Base-by-base conservation (phyloP, 37 sponge, comb jelly and placozoan species). In the Spongilla lacustris region DNA sequence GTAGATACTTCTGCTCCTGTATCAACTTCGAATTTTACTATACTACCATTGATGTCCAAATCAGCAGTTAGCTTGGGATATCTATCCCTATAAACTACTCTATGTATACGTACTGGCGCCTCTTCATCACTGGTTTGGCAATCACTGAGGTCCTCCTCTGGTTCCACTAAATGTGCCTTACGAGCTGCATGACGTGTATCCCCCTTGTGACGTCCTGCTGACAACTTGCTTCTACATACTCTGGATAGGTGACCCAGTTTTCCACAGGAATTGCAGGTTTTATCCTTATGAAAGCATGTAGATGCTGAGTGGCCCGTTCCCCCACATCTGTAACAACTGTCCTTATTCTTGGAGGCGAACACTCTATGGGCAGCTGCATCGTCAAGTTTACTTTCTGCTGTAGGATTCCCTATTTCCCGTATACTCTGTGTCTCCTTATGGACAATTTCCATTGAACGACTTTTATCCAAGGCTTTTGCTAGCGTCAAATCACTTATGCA, bases 1-100 rank as follows among this genome's bases (percentile, higher is more conserved):
- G 78, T 78, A 1, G 78, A 78, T 21, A 78, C 2, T 9, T 78
- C 78, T 27, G 78, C 78, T 8, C 78, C 78, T 6, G 78, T 46
- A 41, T 78, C 78, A 2, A 78, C 78, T 36, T 78, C 49, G 21
- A 78, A 38, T 25, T 38, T 38, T 26, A 78, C 50, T 4, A 22
- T 19, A 3, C 27, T 28, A 78, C 78, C 78, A n/a, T 78, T 25
- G 22, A 78, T 4, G 2, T n/a, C 28, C 46, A 46, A 46, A 10
- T 46, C 6, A 8, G 46, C 8, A n/a, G n/a, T n/a, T n/a, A n/a
- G n/a, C n/a, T n/a, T n/a, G n/a, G 46, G 8, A 8, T 46, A 46
- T 46, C 46, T 46, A 4, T 46, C 46, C 46, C 46, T 69, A 69
- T 27, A 3, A 69, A 11, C 71, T 11, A 69, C 27, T 5, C 10